Conservation (phyloP, 2,888 invertebrate species). For the Ctenicera cuprea region DNA sequence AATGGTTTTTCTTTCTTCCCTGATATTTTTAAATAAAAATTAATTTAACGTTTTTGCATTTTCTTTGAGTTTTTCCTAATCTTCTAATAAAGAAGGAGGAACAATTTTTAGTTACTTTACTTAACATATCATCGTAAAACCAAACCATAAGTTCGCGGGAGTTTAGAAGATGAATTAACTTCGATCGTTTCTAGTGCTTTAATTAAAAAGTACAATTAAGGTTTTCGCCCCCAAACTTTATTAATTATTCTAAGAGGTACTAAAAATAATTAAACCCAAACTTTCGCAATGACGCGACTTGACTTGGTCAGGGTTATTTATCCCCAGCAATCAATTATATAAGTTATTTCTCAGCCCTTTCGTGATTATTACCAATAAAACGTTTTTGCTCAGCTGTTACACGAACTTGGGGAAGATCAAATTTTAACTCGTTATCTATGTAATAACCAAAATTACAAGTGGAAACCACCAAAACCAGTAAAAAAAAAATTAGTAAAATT, state of each 20-base stretch:
- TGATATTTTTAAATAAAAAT: background rate
- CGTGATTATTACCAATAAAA: too few species aligned
- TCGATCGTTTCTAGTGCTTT: constrained; percentile 7
- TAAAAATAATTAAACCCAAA: constrained; percentile 16
- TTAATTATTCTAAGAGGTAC: constrained; percentile 15
- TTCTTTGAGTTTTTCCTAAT: too few species aligned
- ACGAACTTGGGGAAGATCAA: too few species aligned
- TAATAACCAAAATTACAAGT: too few species aligned
- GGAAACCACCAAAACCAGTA: too few species aligned
- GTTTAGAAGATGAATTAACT: background rate
- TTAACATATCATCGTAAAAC: background rate
- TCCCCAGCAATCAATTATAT: too few species aligned
- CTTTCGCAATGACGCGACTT: background rate
- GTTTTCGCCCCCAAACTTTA: constrained; percentile 14
- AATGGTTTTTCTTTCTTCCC: background rate
- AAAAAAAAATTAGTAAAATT: too few species aligned
- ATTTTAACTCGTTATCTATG: too few species aligned
- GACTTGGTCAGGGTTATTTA: constrained; percentile 3
- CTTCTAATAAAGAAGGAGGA: too few species aligned
- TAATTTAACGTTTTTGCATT: background rate
- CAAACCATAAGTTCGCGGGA: background rate
- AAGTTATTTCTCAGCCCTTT: too few species aligned
- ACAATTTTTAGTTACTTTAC: too few species aligned
- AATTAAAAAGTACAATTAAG: constrained; percentile 14
- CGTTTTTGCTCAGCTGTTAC: too few species aligned